A percentile compares a stretch with the other conserved stretches of the same genome.
These are phyloP conservation scores for Rotaria socialis DNA, from an alignment of 2,888 invertebrate genomes.

Conservation along the genomic window DNA sequence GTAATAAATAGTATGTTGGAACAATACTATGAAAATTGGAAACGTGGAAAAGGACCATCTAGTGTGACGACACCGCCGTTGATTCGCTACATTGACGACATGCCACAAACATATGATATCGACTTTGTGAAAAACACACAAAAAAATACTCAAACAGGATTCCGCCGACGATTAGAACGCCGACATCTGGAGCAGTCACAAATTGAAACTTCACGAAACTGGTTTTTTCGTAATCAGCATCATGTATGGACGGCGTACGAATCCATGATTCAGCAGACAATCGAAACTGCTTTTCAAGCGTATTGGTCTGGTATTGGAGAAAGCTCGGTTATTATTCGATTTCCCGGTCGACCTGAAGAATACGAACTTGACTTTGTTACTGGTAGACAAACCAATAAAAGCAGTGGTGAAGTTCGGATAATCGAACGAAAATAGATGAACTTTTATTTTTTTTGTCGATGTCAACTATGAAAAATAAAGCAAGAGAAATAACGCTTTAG, in stretches of 20 bases:
- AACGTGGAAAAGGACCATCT: not conserved
- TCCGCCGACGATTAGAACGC: not conserved
- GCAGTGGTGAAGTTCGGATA: not conserved
- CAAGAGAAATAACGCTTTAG: too few relatives aligned
- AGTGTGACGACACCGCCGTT: not conserved
- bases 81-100: constrained; percentile 4
- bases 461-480: too few relatives aligned
- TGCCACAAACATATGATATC: not conserved
- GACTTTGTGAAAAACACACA: not conserved
- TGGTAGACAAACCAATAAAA: not conserved
- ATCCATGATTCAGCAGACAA: not conserved
- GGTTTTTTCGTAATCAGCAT: not conserved
- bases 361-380: constrained; percentile 11
- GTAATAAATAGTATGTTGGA: not conserved
- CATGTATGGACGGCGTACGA: not conserved
- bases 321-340: not conserved
- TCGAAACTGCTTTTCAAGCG: not conserved
- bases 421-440: not conserved
- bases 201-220: not conserved
- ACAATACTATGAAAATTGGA: not conserved
- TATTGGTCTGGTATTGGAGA: not conserved
- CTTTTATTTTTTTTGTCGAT: not conserved
- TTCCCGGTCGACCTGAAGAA: constrained; percentile 34
- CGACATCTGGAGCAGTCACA: not conserved
- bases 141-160: not conserved